Evolutionary conservation across 2,113 vertebrate genomes (phyloP).

Genomic region (Ramphastos sulfuratus): DNA sequence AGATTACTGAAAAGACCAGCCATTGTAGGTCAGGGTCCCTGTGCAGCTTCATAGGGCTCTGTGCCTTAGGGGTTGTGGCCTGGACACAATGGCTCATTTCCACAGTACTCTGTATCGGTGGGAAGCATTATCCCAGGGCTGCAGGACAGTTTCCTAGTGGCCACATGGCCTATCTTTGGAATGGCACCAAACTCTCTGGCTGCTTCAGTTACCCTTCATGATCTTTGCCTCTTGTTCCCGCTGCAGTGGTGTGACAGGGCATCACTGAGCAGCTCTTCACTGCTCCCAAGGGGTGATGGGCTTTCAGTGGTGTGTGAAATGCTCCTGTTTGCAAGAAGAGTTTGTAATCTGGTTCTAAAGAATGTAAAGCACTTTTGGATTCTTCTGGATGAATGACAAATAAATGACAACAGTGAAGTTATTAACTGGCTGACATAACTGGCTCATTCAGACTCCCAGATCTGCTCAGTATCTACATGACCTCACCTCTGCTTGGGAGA

Average conservation of each 20-base stretch:
- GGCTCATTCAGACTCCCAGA: slow-evolving; percentile 43
- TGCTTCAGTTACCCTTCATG: accelerated
- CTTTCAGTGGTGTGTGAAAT: neutral
- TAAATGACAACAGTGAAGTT: slow-evolving; percentile 65
- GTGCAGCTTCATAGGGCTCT: neutral
- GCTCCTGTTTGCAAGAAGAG: neutral
- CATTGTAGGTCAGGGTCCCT: neutral
- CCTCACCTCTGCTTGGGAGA: slow-evolving; percentile 61
- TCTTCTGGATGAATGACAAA: slow-evolving; percentile 72
- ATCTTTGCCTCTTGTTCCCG: neutral
- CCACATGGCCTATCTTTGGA: neutral
- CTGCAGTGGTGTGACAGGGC: accelerated
- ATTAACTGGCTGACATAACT: slow-evolving; percentile 68
- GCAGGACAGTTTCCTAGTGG: neutral
- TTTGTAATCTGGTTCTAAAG: slow-evolving; percentile 27
- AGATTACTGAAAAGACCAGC: neutral
- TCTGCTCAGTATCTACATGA: slow-evolving; percentile 52
- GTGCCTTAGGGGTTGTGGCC: neutral
- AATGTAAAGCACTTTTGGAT: slow-evolving; percentile 64
- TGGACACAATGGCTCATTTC: accelerated
- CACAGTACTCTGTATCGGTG: neutral
- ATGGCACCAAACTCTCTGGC: neutral
- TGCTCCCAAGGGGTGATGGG: accelerated
- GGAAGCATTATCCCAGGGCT: neutral
- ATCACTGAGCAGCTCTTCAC: neutral